Percentiles rank a stretch among this genome's conserved stretches.
Conservation (phyloP, 1,140 invertebrate species). For the Orussus abietinus region DNA sequence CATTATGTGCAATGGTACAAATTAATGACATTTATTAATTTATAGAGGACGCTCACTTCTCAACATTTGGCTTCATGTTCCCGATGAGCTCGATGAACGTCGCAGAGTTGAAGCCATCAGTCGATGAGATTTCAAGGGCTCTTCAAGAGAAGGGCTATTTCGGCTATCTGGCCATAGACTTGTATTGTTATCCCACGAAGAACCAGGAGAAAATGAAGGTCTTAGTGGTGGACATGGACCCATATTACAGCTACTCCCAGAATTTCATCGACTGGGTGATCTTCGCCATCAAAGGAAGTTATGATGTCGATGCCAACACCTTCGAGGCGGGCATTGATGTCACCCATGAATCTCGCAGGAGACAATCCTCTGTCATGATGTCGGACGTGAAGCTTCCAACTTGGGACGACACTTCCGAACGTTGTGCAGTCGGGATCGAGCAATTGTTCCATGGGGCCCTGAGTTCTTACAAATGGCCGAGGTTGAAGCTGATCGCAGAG, state of each 20-base stretch:
- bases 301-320: neutral
- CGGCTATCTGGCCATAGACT: slow-evolving; percentile 19
- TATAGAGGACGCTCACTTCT: slow-evolving; percentile 6
- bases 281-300: slow-evolving; percentile 17
- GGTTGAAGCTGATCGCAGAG: slow-evolving; percentile 10
- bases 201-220: slow-evolving; percentile 3
- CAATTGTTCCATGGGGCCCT: slow-evolving; percentile 17
- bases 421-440: slow-evolving; percentile 15
- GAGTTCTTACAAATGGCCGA: slow-evolving; percentile 10
- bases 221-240: slow-evolving; percentile 11
- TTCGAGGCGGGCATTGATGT: slow-evolving; percentile 1
- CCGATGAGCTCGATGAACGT: slow-evolving; percentile 18
- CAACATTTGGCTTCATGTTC: slow-evolving; percentile 15
- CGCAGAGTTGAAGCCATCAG: slow-evolving; percentile 1
- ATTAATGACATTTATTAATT: neutral
- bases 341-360: slow-evolving; percentile 1
- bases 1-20: neutral
- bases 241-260: slow-evolving; percentile 16
- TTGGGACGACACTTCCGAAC: slow-evolving; percentile 18
- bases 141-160: slow-evolving; percentile 21
- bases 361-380: slow-evolving; percentile 4
- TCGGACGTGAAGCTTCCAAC: slow-evolving; percentile 4
- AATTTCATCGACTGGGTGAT: slow-evolving; percentile 23
- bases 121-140: slow-evolving; percentile 12
- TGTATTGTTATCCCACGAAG: slow-evolving; percentile 16